Evolutionary conservation across 1,140 invertebrate species (phyloP).

Genomic region (Lasioglossum baleicum): DNA sequence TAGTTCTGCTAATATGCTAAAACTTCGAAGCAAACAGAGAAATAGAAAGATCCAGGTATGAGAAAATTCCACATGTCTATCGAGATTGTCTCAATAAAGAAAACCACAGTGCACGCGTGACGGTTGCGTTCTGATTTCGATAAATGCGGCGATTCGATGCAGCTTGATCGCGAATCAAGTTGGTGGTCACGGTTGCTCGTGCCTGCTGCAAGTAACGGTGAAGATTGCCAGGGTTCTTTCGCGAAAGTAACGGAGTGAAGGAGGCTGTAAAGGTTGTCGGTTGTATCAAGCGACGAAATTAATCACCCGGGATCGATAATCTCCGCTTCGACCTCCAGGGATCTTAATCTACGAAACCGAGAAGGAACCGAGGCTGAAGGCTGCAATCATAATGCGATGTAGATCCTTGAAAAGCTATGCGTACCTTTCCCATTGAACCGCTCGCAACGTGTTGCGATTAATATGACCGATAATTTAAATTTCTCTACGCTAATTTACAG

Average conservation of each 20-base stretch:
- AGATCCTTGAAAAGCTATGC: constrained; percentile 3
- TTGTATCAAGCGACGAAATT: constrained; percentile 38
- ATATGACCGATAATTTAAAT: no score
- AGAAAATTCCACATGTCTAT: no score
- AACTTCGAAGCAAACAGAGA: no score
- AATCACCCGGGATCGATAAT: constrained; percentile 34
- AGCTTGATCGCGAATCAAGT: constrained; percentile 27
- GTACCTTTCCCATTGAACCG: background rate
- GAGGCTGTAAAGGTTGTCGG: constrained; percentile 42
- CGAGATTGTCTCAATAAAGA: no score
- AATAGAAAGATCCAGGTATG: no score
- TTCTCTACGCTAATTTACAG: no score
- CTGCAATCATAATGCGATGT: background rate
- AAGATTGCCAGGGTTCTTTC: constrained; percentile 48
- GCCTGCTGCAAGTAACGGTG: constrained; percentile 47
- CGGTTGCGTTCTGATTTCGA: constrained; percentile 17
- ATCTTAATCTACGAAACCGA: constrained; percentile 17
- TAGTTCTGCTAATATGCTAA: no score
- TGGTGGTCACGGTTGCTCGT: constrained; percentile 26
- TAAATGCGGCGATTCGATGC: constrained; percentile 30
- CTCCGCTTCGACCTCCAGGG: background rate
- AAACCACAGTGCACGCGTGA: background rate
- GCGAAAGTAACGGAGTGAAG: constrained; percentile 49
- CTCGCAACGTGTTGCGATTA: background rate
- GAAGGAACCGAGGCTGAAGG: background rate